These are phyloP conservation scores for Penaeus indicus DNA, from an alignment of 1,140 invertebrate genomes.

Conservation along the genomic window DNA sequence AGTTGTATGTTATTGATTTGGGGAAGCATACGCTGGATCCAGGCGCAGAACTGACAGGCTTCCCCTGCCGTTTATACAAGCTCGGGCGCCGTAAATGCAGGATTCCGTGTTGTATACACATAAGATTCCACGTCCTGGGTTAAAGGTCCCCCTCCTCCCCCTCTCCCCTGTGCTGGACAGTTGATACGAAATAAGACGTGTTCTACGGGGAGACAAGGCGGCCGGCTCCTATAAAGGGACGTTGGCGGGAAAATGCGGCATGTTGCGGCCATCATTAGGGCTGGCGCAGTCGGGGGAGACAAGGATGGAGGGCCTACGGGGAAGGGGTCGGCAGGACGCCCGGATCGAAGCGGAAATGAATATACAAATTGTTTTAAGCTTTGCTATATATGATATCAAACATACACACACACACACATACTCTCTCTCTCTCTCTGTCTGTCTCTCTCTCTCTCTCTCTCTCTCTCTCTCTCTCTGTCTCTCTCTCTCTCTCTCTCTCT, in stretches of 20 bases:
- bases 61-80: too few relatives aligned
- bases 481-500: background rate
- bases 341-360: too few relatives aligned
- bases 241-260: background rate
- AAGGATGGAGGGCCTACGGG: background rate
- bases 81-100: too few relatives aligned
- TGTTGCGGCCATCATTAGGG: slow-evolving; percentile 43
- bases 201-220: background rate
- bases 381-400: too few relatives aligned
- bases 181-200: background rate
- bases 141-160: background rate
- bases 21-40: too few relatives aligned
- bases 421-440: background rate
- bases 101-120: too few relatives aligned
- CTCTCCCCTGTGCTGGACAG: slow-evolving; percentile 26
- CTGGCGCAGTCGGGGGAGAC: background rate
- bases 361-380: background rate
- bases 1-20: too few relatives aligned
- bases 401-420: too few relatives aligned
- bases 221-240: background rate
- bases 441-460: background rate
- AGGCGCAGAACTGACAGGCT: too few relatives aligned
- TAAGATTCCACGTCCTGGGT: too few relatives aligned
- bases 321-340: background rate
- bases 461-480: too few relatives aligned